Evolutionary conservation across 1,140 invertebrate genomes (phyloP).

Genomic region (Lysiphlebus fabarum): DNA sequence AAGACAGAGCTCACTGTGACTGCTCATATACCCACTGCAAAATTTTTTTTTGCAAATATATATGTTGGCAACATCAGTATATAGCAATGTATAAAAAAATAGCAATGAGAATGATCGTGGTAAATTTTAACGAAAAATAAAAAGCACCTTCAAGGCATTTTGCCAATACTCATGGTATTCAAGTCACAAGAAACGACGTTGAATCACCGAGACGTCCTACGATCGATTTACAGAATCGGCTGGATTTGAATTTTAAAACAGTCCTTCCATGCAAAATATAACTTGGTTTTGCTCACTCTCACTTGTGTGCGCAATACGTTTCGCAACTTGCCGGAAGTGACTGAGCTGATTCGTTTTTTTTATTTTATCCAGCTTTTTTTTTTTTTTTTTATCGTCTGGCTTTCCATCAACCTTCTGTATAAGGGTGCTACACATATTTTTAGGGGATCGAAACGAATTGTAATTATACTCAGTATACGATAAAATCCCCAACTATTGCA

Average conservation of each 20-base stretch:
- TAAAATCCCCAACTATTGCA: slow-evolving; percentile 10
- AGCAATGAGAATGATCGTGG: no score
- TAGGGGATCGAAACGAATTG: slow-evolving; percentile 7
- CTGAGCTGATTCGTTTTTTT: slow-evolving; percentile 3
- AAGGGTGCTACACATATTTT: not conserved
- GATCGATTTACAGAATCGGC: slow-evolving; percentile 12
- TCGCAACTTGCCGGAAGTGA: slow-evolving; percentile 9
- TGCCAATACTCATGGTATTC: no score
- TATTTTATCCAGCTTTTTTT: not conserved
- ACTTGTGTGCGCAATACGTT: not conserved
- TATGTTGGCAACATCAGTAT: no score
- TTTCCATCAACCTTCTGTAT: slow-evolving; percentile 7
- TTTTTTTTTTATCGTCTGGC: not conserved
- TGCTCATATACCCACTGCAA: no score
- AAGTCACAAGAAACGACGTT: not conserved
- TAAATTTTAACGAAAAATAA: no score
- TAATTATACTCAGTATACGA: slow-evolving; percentile 6
- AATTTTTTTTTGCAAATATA: no score
- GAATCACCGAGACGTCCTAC: slow-evolving; percentile 12
- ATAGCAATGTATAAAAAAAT: no score
- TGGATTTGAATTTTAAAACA: slow-evolving; percentile 15
- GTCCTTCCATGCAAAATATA: not conserved
- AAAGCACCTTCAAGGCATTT: no score
- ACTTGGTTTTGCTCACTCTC: no score
- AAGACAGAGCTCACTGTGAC: no score